A percentile compares a stretch with the other conserved stretches of the same genome.
phyloP scores from a whole-genome alignment of 2,888 invertebrate genomes.

The Orgyia antiqua region DNA sequence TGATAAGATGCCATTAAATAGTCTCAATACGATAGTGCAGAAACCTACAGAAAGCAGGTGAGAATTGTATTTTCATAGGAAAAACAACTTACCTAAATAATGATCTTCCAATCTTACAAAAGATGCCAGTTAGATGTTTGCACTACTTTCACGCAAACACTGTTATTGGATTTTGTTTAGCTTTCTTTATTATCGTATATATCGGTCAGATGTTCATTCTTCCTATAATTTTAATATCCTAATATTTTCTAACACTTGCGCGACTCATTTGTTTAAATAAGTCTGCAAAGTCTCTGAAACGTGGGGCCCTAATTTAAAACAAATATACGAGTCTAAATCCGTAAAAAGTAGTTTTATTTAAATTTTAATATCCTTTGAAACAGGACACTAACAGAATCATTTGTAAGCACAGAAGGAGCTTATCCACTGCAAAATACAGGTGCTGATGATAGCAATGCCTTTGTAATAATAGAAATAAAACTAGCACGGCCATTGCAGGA shows the following conservation, averaged over 20 bases:
- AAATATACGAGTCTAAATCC: not conserved
- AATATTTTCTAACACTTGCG: no score
- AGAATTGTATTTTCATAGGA: not conserved
- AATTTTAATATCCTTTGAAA: no score
- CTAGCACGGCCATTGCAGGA: constrained; percentile 42
- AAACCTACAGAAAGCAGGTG: constrained; percentile 24
- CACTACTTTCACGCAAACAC: not conserved
- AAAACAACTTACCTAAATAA: no score
- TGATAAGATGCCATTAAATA: constrained; percentile 28
- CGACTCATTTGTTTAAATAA: no score
- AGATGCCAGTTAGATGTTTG: not conserved
- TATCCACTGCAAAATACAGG: constrained; percentile 34
- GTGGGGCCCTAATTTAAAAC: no score
- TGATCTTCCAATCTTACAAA: no score
- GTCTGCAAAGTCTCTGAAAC: not conserved
- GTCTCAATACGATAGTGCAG: not conserved
- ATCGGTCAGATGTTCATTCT: not conserved
- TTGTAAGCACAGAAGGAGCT: constrained; percentile 25
- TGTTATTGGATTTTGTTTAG: not conserved
- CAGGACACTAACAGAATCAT: constrained; percentile 30
- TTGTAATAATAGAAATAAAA: constrained; percentile 52
- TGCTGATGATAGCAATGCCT: constrained; percentile 45
- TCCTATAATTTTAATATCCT: no score
- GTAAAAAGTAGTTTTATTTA: not conserved
- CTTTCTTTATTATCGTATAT: not conserved